Conservation (phyloP, 2,113 vertebrate genomes). For the Acrocephalus arundinaceus region DNA sequence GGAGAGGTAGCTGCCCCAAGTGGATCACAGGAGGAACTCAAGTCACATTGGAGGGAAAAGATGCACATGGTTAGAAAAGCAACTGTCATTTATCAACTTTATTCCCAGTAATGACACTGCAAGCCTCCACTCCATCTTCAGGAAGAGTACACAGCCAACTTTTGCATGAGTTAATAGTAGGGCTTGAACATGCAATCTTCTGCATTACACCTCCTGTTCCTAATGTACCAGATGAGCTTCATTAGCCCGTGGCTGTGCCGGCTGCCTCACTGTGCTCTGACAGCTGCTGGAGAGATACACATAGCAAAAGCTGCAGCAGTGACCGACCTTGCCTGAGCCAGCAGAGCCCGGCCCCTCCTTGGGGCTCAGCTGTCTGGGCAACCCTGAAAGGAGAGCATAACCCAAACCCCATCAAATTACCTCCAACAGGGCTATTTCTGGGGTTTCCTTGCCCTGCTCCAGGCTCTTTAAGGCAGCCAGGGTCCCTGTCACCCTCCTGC, state of each 20-base stretch:
- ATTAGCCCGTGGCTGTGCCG: background rate
- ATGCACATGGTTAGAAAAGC: conserved; percentile 6
- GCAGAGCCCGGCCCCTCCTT: background rate
- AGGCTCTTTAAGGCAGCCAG: too few species aligned
- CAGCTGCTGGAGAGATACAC: background rate
- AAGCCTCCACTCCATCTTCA: conserved; percentile 29
- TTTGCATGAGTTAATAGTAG: background rate
- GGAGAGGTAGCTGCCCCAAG: background rate
- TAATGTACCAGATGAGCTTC: conserved; percentile 38
- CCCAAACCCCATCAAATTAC: background rate
- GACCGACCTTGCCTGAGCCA: background rate
- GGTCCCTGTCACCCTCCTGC: too few species aligned
- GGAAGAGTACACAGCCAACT: conserved; percentile 17
- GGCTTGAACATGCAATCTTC: background rate
- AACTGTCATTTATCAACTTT: conserved; percentile 30
- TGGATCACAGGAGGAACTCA: background rate
- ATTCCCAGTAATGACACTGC: background rate
- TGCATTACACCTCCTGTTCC: conserved; percentile 11
- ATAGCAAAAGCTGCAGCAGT: background rate
- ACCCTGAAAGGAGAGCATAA: background rate
- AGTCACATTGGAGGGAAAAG: background rate
- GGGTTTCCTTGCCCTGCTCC: too few species aligned
- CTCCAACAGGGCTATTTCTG: too few species aligned
- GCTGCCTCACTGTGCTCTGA: background rate
- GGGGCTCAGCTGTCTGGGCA: background rate